Evolutionary conservation across 1,140 invertebrate genomes (phyloP).

Genomic region (Cardiocondyla obscurior): DNA sequence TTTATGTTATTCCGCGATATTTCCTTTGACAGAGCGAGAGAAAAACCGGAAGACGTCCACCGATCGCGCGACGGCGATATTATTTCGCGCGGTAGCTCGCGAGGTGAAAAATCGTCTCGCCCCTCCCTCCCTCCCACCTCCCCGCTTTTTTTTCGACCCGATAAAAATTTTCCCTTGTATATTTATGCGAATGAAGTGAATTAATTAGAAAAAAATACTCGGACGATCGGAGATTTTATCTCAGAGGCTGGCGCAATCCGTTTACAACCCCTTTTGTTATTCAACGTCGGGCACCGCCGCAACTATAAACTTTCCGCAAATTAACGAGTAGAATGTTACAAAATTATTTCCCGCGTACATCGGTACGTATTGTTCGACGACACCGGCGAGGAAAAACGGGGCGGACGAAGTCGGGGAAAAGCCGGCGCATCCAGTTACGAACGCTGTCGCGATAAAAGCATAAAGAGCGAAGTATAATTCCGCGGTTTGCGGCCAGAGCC

Average conservation of each 20-base stretch:
- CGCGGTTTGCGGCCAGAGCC: constrained; percentile 31
- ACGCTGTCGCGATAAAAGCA: constrained; percentile 31
- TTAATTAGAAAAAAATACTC: not conserved
- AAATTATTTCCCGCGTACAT: constrained; percentile 3
- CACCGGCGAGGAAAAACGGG: not conserved
- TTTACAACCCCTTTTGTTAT: not conserved
- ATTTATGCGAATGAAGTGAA: constrained; percentile 2
- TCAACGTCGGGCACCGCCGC: not conserved
- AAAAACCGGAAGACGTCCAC: not conserved
- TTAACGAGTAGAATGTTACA: not conserved
- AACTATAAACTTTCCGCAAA: not conserved
- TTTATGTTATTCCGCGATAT: constrained; percentile 42
- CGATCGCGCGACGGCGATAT: not conserved
- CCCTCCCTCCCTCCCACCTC: too few relatives aligned
- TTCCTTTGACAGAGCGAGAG: not conserved
- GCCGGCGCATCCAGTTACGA: not conserved
- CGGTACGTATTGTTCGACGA: constrained; percentile 9
- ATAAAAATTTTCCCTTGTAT: not conserved
- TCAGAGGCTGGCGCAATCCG: not conserved
- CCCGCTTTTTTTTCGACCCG: too few relatives aligned
- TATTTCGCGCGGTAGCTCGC: not conserved
- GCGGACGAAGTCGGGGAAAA: not conserved
- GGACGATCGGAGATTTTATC: not conserved
- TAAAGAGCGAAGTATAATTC: constrained; percentile 44
- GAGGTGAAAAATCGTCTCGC: not conserved